Evolutionary conservation across 2,797 vertebrate species (phyloP), one percentile per base, ranked within the genome.

Genomic region (Parambassis ranga): DNA sequence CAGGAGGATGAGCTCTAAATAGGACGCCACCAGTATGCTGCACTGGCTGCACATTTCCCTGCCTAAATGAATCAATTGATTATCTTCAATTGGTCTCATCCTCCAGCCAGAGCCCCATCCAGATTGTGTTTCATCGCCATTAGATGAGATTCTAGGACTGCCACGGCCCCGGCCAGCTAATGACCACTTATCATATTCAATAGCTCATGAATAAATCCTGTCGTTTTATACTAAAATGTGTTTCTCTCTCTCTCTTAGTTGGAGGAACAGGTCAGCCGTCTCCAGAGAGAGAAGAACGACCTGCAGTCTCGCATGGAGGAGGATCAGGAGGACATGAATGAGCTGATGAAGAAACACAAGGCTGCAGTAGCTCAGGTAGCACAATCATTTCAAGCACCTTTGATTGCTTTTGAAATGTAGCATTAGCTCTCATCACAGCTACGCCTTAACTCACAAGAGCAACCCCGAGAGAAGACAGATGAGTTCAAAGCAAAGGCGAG

Each of bases 321-420:
- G 74, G 98, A 99, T 72, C 98, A 99, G 86, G 98, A 99, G 83
- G 96, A 99, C 89, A 91, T 98, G 93, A 98, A 99, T 0, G 98
- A 99, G 75, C 90, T 98, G 84, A 97, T 99, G 96, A 99, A 99
- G 91, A 99, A 98, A 83, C 96, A 99, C 89, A 99, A 99, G 85
- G 95, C 96, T 0, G 92, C 95, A 0, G 96, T 99, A 44, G 93
- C 96, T 43, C 98, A 98, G 96, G 97, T 98, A 75, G 75, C 57
- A 39, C 23, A 27, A 44, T 31, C 47, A n/a, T 38, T 23, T 24
- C 31, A 28, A 11, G 18, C 41, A 53, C 35, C 27, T 56, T 59
- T 0, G 11, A 65, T 65, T 59, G 9, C 39, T 20, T 20, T 43
- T 10, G 7, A 42, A 49, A 47, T 35, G 3, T 23, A 33, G 16